Evolutionary conservation across 2,888 invertebrate genomes (phyloP).

Genomic region (Eupeodes luniger): DNA sequence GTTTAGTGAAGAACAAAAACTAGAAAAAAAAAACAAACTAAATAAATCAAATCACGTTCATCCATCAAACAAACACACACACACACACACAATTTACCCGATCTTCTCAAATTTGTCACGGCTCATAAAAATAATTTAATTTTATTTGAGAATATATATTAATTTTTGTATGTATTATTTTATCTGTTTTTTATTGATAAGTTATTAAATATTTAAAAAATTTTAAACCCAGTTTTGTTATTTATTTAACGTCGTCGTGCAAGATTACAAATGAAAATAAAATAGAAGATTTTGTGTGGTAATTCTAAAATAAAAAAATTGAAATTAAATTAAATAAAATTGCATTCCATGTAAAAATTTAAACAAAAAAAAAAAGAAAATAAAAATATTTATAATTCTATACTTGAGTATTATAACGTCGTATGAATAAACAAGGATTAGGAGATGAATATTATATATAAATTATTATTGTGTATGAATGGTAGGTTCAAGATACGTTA

Average conservation of each 20-base stretch:
- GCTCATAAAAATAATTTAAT: slow-evolving; percentile 33
- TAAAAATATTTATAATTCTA: slow-evolving; percentile 64
- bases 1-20: slow-evolving; percentile 70
- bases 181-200: slow-evolving; percentile 29
- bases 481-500: slow-evolving; percentile 80
- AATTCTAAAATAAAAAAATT: slow-evolving; percentile 61
- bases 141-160: slow-evolving; percentile 35
- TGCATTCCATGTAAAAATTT: slow-evolving; percentile 84
- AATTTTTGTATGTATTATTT: slow-evolving; percentile 5
- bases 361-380: slow-evolving; percentile 49
- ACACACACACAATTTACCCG: slow-evolving; percentile 38
- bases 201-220: slow-evolving; percentile 33
- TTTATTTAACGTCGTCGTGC: slow-evolving; percentile 31
- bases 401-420: slow-evolving; percentile 65
- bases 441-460: slow-evolving; percentile 69
- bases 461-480: slow-evolving; percentile 77
- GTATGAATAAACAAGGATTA: slow-evolving; percentile 58
- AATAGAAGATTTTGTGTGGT: slow-evolving; percentile 54
- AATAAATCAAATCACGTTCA: slow-evolving; percentile 56
- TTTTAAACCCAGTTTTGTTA: slow-evolving; percentile 45
- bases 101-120: slow-evolving; percentile 31
- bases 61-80: slow-evolving; percentile 40
- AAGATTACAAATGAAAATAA: slow-evolving; percentile 6
- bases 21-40: slow-evolving; percentile 79
- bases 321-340: slow-evolving; percentile 73